Evolutionary conservation across 1,140 invertebrate genomes (phyloP).

Genomic region (Zaprionus gabonicus): DNA sequence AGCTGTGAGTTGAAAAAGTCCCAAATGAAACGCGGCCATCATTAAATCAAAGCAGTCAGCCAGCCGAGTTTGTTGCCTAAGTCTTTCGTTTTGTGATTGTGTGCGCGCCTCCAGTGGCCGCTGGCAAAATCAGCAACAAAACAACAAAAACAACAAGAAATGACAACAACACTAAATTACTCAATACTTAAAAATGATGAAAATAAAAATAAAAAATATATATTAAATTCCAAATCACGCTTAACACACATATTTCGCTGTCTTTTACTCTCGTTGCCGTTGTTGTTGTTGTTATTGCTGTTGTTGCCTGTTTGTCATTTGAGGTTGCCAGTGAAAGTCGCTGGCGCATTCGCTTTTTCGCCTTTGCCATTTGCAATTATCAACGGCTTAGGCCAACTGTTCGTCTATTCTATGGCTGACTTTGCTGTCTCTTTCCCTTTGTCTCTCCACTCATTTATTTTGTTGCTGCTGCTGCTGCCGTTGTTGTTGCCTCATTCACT

Average conservation of each 20-base stretch:
- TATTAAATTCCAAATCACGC: slow-evolving; percentile 45
- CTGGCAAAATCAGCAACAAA: slow-evolving; percentile 35
- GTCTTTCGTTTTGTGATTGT: slow-evolving; percentile 65
- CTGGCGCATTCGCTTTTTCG: slow-evolving; percentile 54
- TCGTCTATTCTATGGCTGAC: slow-evolving; percentile 38
- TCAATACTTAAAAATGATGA: slow-evolving; percentile 65
- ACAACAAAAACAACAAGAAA: slow-evolving; percentile 25
- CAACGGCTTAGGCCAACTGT: slow-evolving; percentile 36
- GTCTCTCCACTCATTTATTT: slow-evolving; percentile 30
- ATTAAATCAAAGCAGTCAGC: slow-evolving; percentile 59
- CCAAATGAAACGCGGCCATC: slow-evolving; percentile 66
- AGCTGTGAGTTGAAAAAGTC: slow-evolving; percentile 37
- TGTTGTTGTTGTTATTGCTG: slow-evolving; percentile 7
- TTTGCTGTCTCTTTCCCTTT: slow-evolving; percentile 35
- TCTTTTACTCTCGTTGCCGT: slow-evolving; percentile 3
- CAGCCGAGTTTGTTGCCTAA: slow-evolving; percentile 73
- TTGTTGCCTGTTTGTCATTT: slow-evolving; percentile 58
- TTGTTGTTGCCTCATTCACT: slow-evolving; percentile 51
- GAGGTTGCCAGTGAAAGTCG: slow-evolving; percentile 67
- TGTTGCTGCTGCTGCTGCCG: slow-evolving; percentile 31
- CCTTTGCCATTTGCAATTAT: slow-evolving; percentile 43
- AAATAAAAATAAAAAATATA: slow-evolving; percentile 23
- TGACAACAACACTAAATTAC: slow-evolving; percentile 61
- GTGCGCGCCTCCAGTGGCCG: slow-evolving; percentile 35
- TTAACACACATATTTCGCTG: slow-evolving; percentile 30